These are phyloP conservation scores for Carcinoscorpius rotundicauda DNA, from an alignment of 1,140 invertebrate genomes.

Conservation along the genomic window DNA sequence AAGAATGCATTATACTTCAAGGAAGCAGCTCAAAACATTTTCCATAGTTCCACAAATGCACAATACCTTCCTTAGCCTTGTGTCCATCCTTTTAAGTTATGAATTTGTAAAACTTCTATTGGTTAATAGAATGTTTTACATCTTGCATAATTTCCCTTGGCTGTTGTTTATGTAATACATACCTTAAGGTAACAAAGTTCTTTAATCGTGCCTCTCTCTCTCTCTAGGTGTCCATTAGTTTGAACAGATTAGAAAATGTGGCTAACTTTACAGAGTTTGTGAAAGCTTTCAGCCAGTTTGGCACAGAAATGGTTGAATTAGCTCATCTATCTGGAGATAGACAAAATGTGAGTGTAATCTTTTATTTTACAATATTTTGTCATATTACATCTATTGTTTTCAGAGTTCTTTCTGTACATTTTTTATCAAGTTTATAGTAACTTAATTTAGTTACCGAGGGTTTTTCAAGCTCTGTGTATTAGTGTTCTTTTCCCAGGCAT, in stretches of 20 bases:
- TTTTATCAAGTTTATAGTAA: no score
- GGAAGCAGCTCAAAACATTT: no score
- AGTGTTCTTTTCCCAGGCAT: no score
- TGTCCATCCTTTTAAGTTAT: no score
- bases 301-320: conserved; percentile 95
- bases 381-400: not conserved
- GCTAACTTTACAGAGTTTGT: conserved; percentile 98
- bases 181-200: no score
- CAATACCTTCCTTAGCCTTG: conserved; percentile 4
- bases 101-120: no score
- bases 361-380: not conserved
- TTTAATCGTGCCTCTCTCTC: not conserved
- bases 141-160: no score
- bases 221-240: conserved; percentile 23
- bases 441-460: no score
- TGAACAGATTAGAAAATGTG: conserved; percentile 68
- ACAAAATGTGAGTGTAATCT: conserved; percentile 34
- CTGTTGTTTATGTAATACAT: no score
- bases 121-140: no score
- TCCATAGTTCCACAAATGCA: not conserved
- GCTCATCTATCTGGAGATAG: conserved; percentile 72
- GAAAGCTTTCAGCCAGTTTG: conserved; percentile 95
- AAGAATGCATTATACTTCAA: no score
- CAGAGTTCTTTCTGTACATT: not conserved
- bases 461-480: no score